Base-by-base conservation (phyloP, 37 sponge, comb jelly and placozoan species). In the Haliclona indistincta region DNA sequence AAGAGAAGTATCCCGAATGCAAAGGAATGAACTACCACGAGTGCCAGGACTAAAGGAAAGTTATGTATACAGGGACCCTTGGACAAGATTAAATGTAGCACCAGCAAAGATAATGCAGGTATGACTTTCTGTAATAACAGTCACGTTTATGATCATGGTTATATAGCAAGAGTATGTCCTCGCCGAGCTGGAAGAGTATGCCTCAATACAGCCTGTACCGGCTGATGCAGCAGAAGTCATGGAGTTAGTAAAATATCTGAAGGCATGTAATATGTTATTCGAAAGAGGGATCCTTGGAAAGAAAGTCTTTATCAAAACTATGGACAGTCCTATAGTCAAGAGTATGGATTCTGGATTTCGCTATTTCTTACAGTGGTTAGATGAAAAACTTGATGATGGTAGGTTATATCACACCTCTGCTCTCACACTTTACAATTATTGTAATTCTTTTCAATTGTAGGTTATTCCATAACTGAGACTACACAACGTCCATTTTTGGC, bases 31-130 rank as follows among this genome's bases (percentile, higher is more conserved):
- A 19, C 20, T 75, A 22, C 49, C 49, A 22, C 63, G 76, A 43
- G 76, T 75, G 11, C 76, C 76, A 56, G 76, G 76, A 4, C 34
- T 75, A 51, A 75, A 75, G 49, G 76, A 75, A 42, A 75, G 26
- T 47, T 39, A 43, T 62, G 64, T 75, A 3, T 75, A 41, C 34
- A 37, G 76, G 29, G 76, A 75, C 35, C 23, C 76, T 13, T 75
- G 76, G 76, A 75, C 76, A 63, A 11, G 64, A 19, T 61, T 75
- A 8, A 75, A 75, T 62, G 76, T 75, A 3, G 60, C 56, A 43
- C 76, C 76, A 41, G 76, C 76, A 20, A 75, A 75, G 36, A 75
- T 62, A 20, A 75, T 75, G 76, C 76, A 75, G 64, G 76, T 77
- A 52, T 34, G n/a, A 11, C 6, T 40, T 38, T 10, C 15, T 38